A percentile compares a stretch with the other conserved stretches of the same genome.
These are phyloP conservation scores for Myotis yumanensis DNA, from an alignment of 2,113 vertebrate genomes.

Conservation along the genomic window DNA sequence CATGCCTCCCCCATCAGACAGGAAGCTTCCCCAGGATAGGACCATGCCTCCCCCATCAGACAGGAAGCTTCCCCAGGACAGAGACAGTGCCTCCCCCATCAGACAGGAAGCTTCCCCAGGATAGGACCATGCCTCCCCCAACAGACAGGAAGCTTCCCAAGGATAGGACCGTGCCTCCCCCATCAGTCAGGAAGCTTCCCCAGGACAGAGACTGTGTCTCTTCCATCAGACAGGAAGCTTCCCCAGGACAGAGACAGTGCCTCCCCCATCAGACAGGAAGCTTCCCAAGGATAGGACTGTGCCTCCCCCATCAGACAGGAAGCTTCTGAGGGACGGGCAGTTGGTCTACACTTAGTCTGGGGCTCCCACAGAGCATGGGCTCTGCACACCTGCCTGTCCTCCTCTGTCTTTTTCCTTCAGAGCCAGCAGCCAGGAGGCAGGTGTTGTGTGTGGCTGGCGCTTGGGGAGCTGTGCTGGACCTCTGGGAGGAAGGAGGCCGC, in stretches of 20 bases:
- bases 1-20: neutral
- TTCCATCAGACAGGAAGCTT: no score
- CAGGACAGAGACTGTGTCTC: neutral
- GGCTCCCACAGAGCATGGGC: neutral
- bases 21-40: neutral
- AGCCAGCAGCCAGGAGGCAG: neutral
- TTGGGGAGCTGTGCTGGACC: neutral
- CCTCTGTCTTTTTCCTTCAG: neutral
- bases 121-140: neutral
- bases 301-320: neutral
- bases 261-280: neutral
- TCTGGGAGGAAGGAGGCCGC: neutral
- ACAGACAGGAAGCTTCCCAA: neutral
- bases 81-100: neutral
- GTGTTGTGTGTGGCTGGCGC: neutral
- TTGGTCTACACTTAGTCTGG: neutral
- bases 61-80: neutral
- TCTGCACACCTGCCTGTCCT: accelerated
- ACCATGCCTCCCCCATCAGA: neutral
- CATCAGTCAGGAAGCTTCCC: neutral
- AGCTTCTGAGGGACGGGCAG: neutral
- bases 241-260: no score
- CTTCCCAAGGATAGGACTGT: neutral
- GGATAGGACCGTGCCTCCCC: no score
- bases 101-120: neutral